These are phyloP conservation scores for Dermolepida albohirtum DNA, from an alignment of 2,888 invertebrate genomes.

Conservation along the genomic window DNA sequence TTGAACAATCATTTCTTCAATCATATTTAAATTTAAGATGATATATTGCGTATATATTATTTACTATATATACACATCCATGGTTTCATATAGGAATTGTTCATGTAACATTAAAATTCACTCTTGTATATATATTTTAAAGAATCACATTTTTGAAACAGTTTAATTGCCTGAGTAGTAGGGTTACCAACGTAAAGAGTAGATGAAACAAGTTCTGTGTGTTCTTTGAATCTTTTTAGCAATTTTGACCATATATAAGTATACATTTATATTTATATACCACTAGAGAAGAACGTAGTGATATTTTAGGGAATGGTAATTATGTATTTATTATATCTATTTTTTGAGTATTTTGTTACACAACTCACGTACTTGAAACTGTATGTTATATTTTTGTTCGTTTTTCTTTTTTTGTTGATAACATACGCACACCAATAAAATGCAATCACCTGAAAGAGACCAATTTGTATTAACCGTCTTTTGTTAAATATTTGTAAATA, in stretches of 20 bases:
- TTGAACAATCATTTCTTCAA: not conserved
- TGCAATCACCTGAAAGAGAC: constrained; percentile 40
- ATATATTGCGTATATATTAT: no score
- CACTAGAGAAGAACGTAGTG: constrained; percentile 44
- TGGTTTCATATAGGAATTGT: constrained; percentile 29
- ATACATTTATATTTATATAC: constrained; percentile 1
- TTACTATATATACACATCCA: not conserved
- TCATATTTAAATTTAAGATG: not conserved
- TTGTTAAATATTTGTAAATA: constrained; percentile 44
- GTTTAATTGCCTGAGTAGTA: constrained; percentile 40
- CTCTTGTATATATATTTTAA: constrained; percentile 16
- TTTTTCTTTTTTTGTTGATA: not conserved
- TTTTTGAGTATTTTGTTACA: constrained; percentile 3
- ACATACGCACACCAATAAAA: constrained; percentile 38
- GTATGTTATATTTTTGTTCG: not conserved
- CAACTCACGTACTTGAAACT: not conserved
- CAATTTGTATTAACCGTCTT: constrained; percentile 47
- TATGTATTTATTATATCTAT: constrained; percentile 25
- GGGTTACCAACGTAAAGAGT: constrained; percentile 21
- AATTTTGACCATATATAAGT: constrained; percentile 19
- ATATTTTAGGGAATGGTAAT: constrained; percentile 48
- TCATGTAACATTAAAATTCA: not conserved
- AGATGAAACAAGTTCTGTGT: constrained; percentile 19
- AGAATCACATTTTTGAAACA: constrained; percentile 8
- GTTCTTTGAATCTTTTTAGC: constrained; percentile 21